Percentiles rank a stretch among this genome's conserved stretches.
These are phyloP conservation scores for Diprion similis DNA, from an alignment of 1,140 invertebrate species.

Conservation along the genomic window DNA sequence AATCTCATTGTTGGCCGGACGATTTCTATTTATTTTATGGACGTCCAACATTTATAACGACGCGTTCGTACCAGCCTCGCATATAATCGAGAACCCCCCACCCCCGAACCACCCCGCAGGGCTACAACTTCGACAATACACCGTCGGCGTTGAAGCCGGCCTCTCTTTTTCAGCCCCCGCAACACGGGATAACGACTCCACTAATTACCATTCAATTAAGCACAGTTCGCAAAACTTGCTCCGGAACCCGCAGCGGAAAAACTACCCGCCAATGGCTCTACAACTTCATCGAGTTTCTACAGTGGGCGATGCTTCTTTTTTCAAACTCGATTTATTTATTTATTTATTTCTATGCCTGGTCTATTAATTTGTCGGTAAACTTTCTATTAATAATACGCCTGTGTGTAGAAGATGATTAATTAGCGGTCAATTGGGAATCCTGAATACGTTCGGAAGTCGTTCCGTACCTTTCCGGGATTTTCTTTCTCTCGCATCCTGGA, in stretches of 20 bases:
- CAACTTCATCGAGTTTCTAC: neutral
- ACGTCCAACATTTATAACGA: conserved; percentile 19
- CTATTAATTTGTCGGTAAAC: too few species aligned
- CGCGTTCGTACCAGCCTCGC: neutral
- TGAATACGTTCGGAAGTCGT: too few species aligned
- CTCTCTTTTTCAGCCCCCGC: neutral
- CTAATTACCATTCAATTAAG: conserved; percentile 5
- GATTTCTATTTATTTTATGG: conserved; percentile 36
- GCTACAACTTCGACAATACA: neutral
- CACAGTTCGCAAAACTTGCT: neutral
- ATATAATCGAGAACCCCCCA: neutral
- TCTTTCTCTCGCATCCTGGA: too few species aligned
- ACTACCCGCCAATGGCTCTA: neutral
- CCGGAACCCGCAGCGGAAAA: neutral
- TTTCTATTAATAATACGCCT: too few species aligned
- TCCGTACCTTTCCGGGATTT: too few species aligned
- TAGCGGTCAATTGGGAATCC: too few species aligned
- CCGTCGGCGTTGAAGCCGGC: neutral
- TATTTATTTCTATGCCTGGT: too few species aligned
- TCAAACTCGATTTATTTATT: too few species aligned
- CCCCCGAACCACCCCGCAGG: neutral
- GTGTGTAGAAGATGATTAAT: too few species aligned
- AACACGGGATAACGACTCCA: conserved; percentile 1
- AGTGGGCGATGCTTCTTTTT: too few species aligned
- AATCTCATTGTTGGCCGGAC: conserved; percentile 33